A percentile compares a stretch with the other conserved stretches of the same genome.
Conservation (phyloP, 2,888 invertebrate genomes). For the Eupsilia transversa region DNA sequence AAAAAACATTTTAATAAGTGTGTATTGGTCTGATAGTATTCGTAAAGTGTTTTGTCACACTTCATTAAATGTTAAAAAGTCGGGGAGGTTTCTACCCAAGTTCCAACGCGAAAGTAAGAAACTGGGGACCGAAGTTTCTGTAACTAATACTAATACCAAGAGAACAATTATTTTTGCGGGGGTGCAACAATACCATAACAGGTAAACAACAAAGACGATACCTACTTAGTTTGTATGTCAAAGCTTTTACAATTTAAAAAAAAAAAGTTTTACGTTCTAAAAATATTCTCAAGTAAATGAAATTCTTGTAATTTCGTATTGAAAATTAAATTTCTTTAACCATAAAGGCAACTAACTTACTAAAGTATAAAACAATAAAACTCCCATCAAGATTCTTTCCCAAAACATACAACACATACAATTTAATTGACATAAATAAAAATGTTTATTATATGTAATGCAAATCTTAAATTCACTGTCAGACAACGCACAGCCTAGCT, state of each 20-base stretch:
- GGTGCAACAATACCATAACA: not conserved
- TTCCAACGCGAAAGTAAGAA: not conserved
- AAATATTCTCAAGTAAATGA: not conserved
- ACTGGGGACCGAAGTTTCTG: not conserved
- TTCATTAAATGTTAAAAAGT: not conserved
- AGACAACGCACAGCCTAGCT: not conserved
- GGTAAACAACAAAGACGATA: not conserved
- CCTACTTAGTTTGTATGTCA: not conserved
- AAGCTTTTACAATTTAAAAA: no score
- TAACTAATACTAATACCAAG: not conserved
- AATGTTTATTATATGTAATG: not conserved
- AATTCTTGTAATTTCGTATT: not conserved
- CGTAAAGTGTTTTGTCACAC: not conserved
- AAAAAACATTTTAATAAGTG: not conserved
- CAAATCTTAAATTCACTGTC: not conserved
- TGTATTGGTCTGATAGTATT: not conserved
- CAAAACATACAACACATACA: not conserved
- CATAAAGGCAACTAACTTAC: not conserved
- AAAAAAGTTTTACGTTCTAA: not conserved
- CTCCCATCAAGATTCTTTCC: not conserved
- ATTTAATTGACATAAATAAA: not conserved
- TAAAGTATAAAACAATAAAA: not conserved
- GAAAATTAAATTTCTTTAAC: not conserved
- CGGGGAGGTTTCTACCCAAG: not conserved
- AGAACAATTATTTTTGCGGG: not conserved